phyloP scores from a whole-genome alignment of 2,797 vertebrate species.

The Thamnophis elegans region DNA sequence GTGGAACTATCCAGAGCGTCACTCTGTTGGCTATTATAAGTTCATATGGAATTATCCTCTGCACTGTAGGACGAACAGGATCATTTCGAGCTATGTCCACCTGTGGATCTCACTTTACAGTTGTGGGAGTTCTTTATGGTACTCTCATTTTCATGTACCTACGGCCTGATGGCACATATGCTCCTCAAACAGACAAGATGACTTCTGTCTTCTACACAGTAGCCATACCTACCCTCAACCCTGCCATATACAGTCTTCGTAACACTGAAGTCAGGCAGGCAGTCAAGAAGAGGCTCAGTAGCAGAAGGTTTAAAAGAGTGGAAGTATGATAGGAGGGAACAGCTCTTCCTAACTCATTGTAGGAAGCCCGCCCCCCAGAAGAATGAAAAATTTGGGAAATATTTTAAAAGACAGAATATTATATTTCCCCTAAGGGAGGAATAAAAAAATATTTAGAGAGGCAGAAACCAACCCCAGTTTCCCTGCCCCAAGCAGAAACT shows the following conservation, averaged over 20 bases:
- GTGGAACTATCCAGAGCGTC: conserved; percentile 28
- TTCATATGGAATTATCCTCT: conserved; percentile 49
- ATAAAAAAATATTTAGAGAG: too few relatives aligned
- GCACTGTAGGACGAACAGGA: conserved; percentile 27
- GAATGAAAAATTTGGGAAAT: too few relatives aligned
- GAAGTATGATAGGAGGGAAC: not conserved
- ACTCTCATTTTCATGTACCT: conserved; percentile 53
- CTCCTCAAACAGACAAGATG: conserved; percentile 51
- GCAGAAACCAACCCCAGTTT: too few relatives aligned
- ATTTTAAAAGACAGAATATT: too few relatives aligned
- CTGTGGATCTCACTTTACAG: conserved; percentile 51
- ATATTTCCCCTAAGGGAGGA: too few relatives aligned
- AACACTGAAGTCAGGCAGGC: conserved; percentile 53
- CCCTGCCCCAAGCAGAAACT: too few relatives aligned
- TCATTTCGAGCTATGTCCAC: conserved; percentile 48
- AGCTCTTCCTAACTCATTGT: not conserved
- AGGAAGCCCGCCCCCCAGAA: too few relatives aligned
- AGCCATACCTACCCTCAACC: conserved; percentile 52
- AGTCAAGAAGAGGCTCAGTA: not conserved
- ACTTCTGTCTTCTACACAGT: conserved; percentile 58
- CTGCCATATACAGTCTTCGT: conserved; percentile 53
- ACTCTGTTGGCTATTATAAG: conserved; percentile 40
- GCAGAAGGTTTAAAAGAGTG: not conserved
- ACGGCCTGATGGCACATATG: conserved; percentile 33
- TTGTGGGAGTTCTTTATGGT: conserved; percentile 53